Base-by-base conservation (phyloP, 1,140 invertebrate genomes). In the Hyles vespertilio region DNA sequence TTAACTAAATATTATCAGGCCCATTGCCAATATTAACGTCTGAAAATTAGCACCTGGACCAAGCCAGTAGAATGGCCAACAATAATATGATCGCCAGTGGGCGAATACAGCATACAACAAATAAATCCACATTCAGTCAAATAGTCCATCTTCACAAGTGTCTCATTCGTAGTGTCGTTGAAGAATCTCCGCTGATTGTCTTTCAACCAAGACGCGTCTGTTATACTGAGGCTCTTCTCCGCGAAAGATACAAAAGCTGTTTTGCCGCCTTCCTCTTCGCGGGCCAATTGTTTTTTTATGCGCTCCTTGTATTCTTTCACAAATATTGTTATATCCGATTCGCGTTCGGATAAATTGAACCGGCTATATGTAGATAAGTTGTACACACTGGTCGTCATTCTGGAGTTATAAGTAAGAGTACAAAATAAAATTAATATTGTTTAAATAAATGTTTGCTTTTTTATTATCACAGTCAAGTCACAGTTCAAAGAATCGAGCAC, bases 21-120 rank as follows among this genome's bases (percentile, higher is more conserved):
- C 36, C 11, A 32, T 58, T 33, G 36, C 11, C n/a, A 50, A 51
- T n/a, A n/a, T 56, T 33, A 11, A 34, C 34, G 50, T 22, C 3
- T 55, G 32, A 32, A 54, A 52, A n/a, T 53, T 52, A 52, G 9
- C 63, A 86, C 83, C 80, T 87, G 84, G 53, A 89, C 77, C 22
- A 89, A 54, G 40, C 86, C 86, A 47, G 75, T 67, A 47, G 81
- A 79, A 58, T 84, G 76, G 8, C 84, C 84, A 32, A 81, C 71
- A 49, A 87, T 68, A 46, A 89, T 56, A 52, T 57, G 69, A 53
- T 71, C 59, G 22, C 86, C 86, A 58, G 78, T 70, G 8, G 75
- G 70, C 32, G 74, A 65, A 61, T 77, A 86, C 10, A 67, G 53
- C 75, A 89, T 79, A 45, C 70, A 65, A 51, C n/a, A 66, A 61